Base-by-base conservation (phyloP, 2,113 vertebrate species). In the Conger conger region DNA sequence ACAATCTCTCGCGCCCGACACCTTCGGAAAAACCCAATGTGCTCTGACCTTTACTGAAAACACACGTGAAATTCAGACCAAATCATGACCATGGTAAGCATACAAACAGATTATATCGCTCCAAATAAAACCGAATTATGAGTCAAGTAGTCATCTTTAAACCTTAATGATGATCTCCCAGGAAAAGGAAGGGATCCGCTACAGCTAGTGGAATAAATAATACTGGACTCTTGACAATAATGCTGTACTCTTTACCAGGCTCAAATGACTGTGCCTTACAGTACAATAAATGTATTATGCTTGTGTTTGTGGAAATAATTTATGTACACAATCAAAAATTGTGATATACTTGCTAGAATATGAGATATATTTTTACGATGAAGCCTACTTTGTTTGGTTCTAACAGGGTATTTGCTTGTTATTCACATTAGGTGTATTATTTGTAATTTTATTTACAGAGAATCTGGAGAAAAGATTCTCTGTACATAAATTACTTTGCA, bases 31-130 rank as follows among this genome's bases (percentile, higher is more conserved):
- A 88, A 88, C 78, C 79, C 78, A 73, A 45, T 38, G 82, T 79
- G 40, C 68, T 68, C 42, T 86, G 83, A 57, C 88, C 88, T 89
- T 91, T 88, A 63, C 20, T 1, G 57, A 87, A 83, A 85, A 82
- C 80, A 38, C 80, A 82, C 77, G 76, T 79, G 11, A 76, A 76
- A 42, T 68, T 53, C 80, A 78, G 81, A 82, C 45, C 84, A 82
- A 88, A 84, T 82, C 84, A 84, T 17, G 84, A 86, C 84, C 80
- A 87, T 53, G 87, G 78, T 79, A 86, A 86, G 82, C 81, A 84
- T 76, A 81, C 42, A 63, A 35, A 36, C 54, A 77, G 76, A 83
- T 76, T 36, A 80, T 33, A 81, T 23, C 53, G 16, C 73, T 38
- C 81, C 45, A 83, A 76, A 50, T n/a, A 79, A 76, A 76, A 79